Evolutionary conservation across 2,888 invertebrate species (phyloP).

Genomic region (Rhagophthalmus giganteus): DNA sequence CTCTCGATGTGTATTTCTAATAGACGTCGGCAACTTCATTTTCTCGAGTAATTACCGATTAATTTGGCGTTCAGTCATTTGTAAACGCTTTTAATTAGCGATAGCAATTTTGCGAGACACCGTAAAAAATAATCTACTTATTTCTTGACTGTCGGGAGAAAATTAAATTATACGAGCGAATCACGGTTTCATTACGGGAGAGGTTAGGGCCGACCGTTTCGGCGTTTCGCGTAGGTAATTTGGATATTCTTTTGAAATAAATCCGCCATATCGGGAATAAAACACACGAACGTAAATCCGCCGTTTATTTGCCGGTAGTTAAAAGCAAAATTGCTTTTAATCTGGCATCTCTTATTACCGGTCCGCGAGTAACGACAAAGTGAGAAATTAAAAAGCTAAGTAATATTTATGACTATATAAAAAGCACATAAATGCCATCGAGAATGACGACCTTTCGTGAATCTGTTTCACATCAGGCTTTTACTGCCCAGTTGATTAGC

Average conservation of each 20-base stretch:
- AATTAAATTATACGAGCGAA: too few species aligned
- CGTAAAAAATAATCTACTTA: slow-evolving; percentile 9
- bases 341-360: slow-evolving; percentile 12
- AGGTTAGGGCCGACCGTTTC: too few species aligned
- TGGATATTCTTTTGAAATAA: too few species aligned
- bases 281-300: slow-evolving; percentile 2
- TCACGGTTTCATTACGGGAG: too few species aligned
- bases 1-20: too few species aligned
- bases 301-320: slow-evolving; percentile 20
- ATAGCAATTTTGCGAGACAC: slow-evolving; percentile 15
- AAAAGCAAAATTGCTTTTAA: slow-evolving; percentile 18
- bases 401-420: slow-evolving; percentile 27
- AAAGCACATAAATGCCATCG: slow-evolving; percentile 23
- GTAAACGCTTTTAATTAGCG: slow-evolving; percentile 20
- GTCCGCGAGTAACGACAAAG: slow-evolving; percentile 17
- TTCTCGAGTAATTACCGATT: slow-evolving; percentile 25
- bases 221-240: too few species aligned
- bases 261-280: too few species aligned
- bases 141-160: slow-evolving; percentile 9
- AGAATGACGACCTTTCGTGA: slow-evolving; percentile 29
- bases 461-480: slow-evolving; percentile 25
- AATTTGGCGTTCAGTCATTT: slow-evolving; percentile 19
- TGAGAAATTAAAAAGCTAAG: slow-evolving; percentile 30
- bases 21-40: slow-evolving; percentile 20
- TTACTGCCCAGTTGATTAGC: slow-evolving; percentile 29